Evolutionary conservation across 2,113 vertebrate species (phyloP).

Genomic region (Jacana jacana): DNA sequence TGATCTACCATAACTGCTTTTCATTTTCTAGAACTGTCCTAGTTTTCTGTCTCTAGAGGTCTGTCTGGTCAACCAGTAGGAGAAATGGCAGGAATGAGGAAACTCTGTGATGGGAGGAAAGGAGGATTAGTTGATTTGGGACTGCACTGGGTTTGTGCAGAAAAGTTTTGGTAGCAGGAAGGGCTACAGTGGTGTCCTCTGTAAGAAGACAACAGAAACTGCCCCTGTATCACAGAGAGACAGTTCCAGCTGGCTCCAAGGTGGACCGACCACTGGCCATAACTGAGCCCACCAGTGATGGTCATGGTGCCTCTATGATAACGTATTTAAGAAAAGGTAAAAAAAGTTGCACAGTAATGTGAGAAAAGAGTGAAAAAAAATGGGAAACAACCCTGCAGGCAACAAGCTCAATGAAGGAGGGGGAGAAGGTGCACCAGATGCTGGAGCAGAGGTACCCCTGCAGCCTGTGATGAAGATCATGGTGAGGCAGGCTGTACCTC

Average conservation of each 20-base stretch:
- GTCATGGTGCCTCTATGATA: neutral
- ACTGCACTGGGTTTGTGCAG: neutral
- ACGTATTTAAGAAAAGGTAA: neutral
- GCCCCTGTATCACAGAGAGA: fast-evolving
- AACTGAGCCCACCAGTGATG: neutral
- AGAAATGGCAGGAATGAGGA: neutral
- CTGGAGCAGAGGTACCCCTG: neutral
- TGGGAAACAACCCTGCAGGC: too few species aligned
- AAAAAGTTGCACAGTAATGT: neutral
- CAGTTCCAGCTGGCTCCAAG: neutral
- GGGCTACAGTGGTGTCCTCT: neutral
- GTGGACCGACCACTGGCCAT: neutral
- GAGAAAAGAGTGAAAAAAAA: neutral
- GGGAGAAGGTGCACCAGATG: neutral
- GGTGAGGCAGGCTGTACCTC: neutral
- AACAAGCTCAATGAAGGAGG: neutral
- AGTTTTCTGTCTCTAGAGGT: neutral
- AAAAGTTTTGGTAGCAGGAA: neutral
- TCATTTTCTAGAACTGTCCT: neutral
- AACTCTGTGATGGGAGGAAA: neutral
- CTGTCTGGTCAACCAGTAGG: neutral
- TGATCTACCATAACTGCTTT: neutral
- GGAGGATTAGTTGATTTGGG: neutral
- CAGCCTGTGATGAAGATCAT: neutral
- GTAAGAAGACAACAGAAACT: neutral